Evolutionary conservation across 2,797 vertebrate species (phyloP).

Genomic region (Acipenser ruthenus): DNA sequence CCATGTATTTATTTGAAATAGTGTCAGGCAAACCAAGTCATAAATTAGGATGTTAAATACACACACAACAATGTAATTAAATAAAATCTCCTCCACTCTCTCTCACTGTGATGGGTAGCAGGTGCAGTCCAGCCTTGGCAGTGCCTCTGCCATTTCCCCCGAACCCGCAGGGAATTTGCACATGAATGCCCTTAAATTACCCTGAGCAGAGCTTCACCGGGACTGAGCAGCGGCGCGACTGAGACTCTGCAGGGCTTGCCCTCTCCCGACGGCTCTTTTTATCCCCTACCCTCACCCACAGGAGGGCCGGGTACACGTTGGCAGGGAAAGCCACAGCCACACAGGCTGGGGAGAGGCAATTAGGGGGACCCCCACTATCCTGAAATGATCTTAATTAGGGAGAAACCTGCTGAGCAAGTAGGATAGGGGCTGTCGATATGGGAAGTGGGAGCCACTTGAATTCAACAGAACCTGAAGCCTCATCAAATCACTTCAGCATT

Average conservation of each 20-base stretch:
- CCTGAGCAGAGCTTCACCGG: constrained; percentile 27
- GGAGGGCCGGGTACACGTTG: constrained; percentile 25
- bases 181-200: constrained; percentile 47
- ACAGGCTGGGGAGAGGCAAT: constrained; percentile 12
- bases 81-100: constrained; percentile 21
- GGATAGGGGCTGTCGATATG: too few species aligned
- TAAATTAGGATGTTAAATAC: background rate
- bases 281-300: background rate
- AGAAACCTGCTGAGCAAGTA: background rate
- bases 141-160: background rate
- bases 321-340: constrained; percentile 19
- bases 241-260: background rate
- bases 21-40: too few species aligned
- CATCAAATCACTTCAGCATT: too few species aligned
- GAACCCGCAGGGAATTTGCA: constrained; percentile 53
- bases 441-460: too few species aligned
- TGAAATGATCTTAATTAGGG: background rate
- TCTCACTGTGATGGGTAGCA: constrained; percentile 44
- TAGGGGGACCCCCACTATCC: background rate
- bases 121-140: constrained; percentile 43
- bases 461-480: too few species aligned
- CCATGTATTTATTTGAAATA: too few species aligned
- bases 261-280: background rate
- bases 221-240: fast-evolving
- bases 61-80: constrained; percentile 47